Conservation (phyloP, 1,140 invertebrate species). For the Drosophila suzukii region DNA sequence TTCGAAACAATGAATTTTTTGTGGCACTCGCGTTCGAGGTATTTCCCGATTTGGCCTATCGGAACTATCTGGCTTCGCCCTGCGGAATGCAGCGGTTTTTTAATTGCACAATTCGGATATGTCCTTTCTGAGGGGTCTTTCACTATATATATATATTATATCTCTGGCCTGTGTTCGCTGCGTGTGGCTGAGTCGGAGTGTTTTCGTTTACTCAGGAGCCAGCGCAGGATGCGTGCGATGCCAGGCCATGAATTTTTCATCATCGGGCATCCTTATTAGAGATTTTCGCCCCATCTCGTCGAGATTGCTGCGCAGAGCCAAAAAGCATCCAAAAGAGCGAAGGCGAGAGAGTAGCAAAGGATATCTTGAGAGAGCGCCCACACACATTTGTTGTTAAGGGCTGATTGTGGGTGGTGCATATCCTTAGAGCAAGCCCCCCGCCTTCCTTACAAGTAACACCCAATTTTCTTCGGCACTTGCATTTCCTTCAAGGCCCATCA, state of each 20-base stretch:
- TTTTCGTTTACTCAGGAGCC: slow-evolving; percentile 79
- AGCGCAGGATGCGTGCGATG: slow-evolving; percentile 64
- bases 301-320: slow-evolving; percentile 65
- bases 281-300: slow-evolving; percentile 74
- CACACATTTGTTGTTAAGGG: slow-evolving; percentile 3
- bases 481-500: background rate
- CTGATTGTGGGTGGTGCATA: slow-evolving; percentile 21
- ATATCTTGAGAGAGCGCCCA: slow-evolving; percentile 2
- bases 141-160: background rate
- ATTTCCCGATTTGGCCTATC: slow-evolving; percentile 7
- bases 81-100: slow-evolving; percentile 46
- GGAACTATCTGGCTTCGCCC: slow-evolving; percentile 16
- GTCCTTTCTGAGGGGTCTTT: background rate
- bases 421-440: background rate
- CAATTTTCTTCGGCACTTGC: background rate
- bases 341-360: slow-evolving; percentile 7
- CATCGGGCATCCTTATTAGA: slow-evolving; percentile 70
- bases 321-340: slow-evolving; percentile 35
- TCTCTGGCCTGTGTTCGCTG: slow-evolving; percentile 54
- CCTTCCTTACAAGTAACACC: background rate
- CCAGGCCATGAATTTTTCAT: slow-evolving; percentile 79
- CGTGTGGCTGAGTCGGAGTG: slow-evolving; percentile 77
- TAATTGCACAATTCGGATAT: slow-evolving; percentile 61
- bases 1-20: slow-evolving; percentile 5
- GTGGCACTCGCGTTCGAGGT: slow-evolving; percentile 41